Percentiles rank a stretch among this genome's conserved stretches.
Conservation (phyloP, 2,797 vertebrate genomes). For the Falco cherrug region DNA sequence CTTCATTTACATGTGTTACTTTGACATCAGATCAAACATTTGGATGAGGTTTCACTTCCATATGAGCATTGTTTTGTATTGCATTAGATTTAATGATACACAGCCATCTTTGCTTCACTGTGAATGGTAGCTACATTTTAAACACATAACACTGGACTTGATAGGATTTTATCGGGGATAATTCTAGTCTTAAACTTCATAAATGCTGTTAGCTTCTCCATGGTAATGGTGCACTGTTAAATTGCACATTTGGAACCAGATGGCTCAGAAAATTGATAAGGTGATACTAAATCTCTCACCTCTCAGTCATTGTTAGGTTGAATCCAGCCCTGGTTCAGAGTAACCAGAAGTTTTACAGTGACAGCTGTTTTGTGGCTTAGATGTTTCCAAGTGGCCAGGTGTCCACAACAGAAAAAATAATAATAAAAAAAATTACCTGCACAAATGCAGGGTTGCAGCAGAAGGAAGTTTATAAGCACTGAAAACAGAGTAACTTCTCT, state of each 20-base stretch:
- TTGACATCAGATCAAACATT: background rate
- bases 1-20: background rate
- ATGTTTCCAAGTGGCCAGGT: constrained; percentile 1
- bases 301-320: background rate
- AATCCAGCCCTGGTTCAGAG: background rate
- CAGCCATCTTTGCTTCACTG: background rate
- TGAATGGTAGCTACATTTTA: background rate
- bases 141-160: background rate
- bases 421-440: background rate
- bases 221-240: background rate
- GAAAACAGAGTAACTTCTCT: background rate
- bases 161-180: background rate
- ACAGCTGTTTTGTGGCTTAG: constrained; percentile 7
- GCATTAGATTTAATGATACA: background rate
- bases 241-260: constrained; percentile 1
- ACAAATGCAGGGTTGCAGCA: background rate
- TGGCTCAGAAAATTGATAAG: background rate
- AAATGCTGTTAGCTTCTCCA: background rate
- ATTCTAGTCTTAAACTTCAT: background rate
- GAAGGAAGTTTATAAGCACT: background rate
- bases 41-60: background rate
- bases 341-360: background rate
- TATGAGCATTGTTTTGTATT: background rate
- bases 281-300: background rate
- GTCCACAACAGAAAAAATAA: background rate